A percentile compares a stretch with the other conserved stretches of the same genome.
These are phyloP conservation scores for Brachylomia viminalis DNA, from an alignment of 2,888 invertebrate genomes.

Conservation along the genomic window DNA sequence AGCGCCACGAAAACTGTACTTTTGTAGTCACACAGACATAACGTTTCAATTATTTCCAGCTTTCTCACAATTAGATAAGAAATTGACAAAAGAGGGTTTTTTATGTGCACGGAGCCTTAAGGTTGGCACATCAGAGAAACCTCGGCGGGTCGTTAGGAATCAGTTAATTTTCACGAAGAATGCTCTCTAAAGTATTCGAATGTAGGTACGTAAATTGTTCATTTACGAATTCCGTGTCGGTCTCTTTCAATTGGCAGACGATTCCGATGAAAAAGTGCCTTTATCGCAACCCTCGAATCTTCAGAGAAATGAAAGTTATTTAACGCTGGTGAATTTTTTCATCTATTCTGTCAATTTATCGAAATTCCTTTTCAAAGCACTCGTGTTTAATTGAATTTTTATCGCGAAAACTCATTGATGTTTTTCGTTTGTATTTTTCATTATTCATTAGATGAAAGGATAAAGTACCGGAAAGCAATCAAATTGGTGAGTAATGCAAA, in stretches of 20 bases:
- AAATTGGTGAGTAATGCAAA: constrained; percentile 72
- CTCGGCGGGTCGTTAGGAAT: constrained; percentile 63
- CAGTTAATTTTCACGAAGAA: constrained; percentile 70
- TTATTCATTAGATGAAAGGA: constrained; percentile 35
- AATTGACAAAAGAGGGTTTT: no score
- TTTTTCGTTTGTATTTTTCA: constrained; percentile 39
- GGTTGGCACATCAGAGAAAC: constrained; percentile 63
- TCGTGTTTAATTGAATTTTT: constrained; percentile 58
- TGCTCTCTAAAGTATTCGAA: constrained; percentile 65
- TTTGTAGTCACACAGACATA: no score
- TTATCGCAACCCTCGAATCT: constrained; percentile 57
- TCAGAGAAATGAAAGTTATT: constrained; percentile 57
- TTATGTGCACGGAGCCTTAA: no score
- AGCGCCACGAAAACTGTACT: no score
- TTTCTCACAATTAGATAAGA: no score
- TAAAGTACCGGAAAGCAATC: constrained; percentile 44
- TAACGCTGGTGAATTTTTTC: constrained; percentile 47
- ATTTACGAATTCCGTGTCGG: constrained; percentile 67
- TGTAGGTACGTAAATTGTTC: constrained; percentile 70
- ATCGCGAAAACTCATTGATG: constrained; percentile 46
- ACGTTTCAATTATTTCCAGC: no score
- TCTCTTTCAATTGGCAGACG: constrained; percentile 69
- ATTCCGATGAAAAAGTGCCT: constrained; percentile 65
- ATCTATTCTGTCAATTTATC: constrained; percentile 55
- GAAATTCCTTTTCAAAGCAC: constrained; percentile 48